These are phyloP conservation scores for Tenthredo distinguenda DNA, from an alignment of 2,888 invertebrate genomes.

Conservation along the genomic window DNA sequence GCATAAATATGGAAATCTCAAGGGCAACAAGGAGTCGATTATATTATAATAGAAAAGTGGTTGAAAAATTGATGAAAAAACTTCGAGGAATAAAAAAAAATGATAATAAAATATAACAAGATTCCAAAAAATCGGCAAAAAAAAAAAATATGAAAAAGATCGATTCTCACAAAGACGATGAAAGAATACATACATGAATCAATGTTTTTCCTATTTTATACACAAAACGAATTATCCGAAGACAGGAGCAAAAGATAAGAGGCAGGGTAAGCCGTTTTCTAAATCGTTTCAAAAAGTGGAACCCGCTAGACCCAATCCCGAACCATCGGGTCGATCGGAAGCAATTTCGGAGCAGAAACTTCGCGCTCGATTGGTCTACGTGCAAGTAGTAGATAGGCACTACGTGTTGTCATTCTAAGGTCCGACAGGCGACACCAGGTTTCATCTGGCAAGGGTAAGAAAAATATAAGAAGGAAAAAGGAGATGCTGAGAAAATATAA, in stretches of 20 bases:
- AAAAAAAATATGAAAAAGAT: background rate
- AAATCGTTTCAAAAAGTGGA: background rate
- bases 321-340: conserved; percentile 16
- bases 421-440: background rate
- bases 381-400: background rate
- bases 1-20: conserved; percentile 45
- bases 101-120: background rate
- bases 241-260: background rate
- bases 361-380: conserved; percentile 11
- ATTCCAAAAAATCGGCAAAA: background rate
- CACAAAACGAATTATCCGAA: background rate
- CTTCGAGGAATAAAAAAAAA: background rate
- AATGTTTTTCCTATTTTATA: background rate
- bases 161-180: background rate
- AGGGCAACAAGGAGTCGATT: conserved; percentile 31
- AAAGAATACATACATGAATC: background rate
- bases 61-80: conserved; percentile 20
- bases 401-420: conserved; percentile 6
- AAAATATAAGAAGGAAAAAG: background rate
- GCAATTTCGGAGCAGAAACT: conserved; percentile 37
- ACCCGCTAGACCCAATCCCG: background rate
- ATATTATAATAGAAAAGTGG: background rate
- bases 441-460: conserved; percentile 5
- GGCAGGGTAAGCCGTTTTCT: background rate
- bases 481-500: conserved; percentile 17